These are phyloP conservation scores for Trachelus iudaicus DNA, from an alignment of 2,888 invertebrate genomes.

Conservation along the genomic window DNA sequence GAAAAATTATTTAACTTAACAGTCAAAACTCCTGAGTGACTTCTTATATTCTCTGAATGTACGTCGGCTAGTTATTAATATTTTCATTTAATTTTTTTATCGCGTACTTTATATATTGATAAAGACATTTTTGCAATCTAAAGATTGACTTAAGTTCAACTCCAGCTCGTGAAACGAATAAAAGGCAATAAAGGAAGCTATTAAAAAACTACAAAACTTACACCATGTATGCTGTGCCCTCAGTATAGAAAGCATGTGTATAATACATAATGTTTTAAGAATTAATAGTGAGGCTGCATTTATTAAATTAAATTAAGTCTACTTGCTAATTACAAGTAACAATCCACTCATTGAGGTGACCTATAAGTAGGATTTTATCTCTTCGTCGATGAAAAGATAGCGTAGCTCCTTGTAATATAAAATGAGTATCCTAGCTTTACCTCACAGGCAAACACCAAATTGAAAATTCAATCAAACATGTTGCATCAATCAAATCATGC, in stretches of 20 bases:
- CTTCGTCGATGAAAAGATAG: slow-evolving; percentile 2
- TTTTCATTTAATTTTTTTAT: neutral
- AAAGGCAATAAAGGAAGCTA: neutral
- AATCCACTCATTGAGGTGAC: neutral
- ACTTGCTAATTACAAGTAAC: slow-evolving; percentile 2
- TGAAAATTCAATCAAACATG: slow-evolving; percentile 35
- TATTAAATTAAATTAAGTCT: neutral
- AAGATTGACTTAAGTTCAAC: neutral
- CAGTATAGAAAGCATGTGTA: neutral
- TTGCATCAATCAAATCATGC: slow-evolving; percentile 34
- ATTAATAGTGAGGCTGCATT: neutral
- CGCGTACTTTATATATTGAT: neutral
- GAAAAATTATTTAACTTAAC: neutral
- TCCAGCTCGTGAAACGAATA: neutral
- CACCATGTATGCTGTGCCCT: slow-evolving; percentile 6
- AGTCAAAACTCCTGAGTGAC: neutral
- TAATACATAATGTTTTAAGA: slow-evolving; percentile 1
- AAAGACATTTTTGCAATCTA: neutral
- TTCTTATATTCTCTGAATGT: neutral
- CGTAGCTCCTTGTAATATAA: neutral
- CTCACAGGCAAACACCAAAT: slow-evolving; percentile 37
- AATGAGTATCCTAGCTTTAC: slow-evolving; percentile 22
- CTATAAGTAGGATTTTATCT: neutral
- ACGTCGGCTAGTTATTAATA: neutral
- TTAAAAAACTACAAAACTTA: neutral